phyloP scores from a whole-genome alignment of 2,888 invertebrate species.

The Apeira syringaria region DNA sequence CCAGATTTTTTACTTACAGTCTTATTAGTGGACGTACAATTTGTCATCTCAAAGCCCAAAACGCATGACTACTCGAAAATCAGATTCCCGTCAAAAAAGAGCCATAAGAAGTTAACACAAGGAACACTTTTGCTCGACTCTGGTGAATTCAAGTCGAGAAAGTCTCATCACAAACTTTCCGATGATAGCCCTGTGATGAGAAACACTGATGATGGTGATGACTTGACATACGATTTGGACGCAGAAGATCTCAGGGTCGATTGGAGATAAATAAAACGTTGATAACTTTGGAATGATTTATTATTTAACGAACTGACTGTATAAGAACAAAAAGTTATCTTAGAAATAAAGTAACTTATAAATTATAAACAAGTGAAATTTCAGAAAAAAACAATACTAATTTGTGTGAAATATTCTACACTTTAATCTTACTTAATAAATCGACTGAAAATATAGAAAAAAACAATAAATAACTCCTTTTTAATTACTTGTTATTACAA shows the following conservation, averaged over 20 bases:
- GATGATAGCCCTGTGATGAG: conserved; percentile 8
- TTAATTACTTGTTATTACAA: too few relatives aligned
- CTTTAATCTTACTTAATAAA: too few relatives aligned
- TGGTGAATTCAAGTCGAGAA: background rate
- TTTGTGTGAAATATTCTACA: too few relatives aligned
- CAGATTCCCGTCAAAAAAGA: background rate
- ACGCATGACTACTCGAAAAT: too few relatives aligned
- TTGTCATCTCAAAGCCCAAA: background rate
- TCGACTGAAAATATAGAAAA: too few relatives aligned
- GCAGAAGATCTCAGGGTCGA: conserved; percentile 14
- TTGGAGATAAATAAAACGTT: conserved; percentile 11
- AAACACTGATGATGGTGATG: conserved; percentile 7
- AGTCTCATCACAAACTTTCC: background rate
- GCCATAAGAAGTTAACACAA: background rate
- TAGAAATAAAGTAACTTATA: too few relatives aligned
- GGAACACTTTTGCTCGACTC: background rate
- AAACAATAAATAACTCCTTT: too few relatives aligned
- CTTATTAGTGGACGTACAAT: background rate
- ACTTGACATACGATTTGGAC: conserved; percentile 23
- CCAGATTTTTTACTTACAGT: background rate
- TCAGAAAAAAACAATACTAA: too few relatives aligned
- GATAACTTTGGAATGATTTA: background rate
- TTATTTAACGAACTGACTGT: too few relatives aligned
- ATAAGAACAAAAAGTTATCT: too few relatives aligned
- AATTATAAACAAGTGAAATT: too few relatives aligned